Evolutionary conservation across 1,140 invertebrate genomes (phyloP).

Genomic region (Micrasema longulum): DNA sequence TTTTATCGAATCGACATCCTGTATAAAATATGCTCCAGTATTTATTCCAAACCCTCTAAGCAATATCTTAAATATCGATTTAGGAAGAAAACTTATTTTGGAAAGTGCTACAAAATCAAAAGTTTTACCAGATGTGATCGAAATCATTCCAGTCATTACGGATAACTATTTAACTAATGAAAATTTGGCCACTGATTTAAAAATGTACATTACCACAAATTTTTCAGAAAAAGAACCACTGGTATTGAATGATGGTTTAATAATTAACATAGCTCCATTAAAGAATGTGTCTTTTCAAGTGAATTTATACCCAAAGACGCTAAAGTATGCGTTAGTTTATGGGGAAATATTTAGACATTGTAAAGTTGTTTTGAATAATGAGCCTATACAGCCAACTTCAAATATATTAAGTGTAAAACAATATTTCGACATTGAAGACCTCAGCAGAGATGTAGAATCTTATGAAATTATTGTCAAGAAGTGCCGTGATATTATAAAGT

Average conservation of each 20-base stretch:
- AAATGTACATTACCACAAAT: conserved; percentile 65
- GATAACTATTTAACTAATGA: conserved; percentile 57
- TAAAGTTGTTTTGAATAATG: conserved; percentile 67
- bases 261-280: conserved; percentile 59
- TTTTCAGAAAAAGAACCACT: conserved; percentile 57
- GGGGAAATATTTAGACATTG: conserved; percentile 68
- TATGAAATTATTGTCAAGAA: conserved; percentile 60
- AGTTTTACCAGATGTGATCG: conserved; percentile 67
- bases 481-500: conserved; percentile 57
- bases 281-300: conserved; percentile 55
- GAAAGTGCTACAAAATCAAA: conserved; percentile 60
- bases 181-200: conserved; percentile 70
- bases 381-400: conserved; percentile 61
- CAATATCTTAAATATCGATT: conserved; percentile 62
- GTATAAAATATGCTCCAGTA: conserved; percentile 49
- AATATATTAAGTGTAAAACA: conserved; percentile 62
- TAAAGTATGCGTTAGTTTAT: conserved; percentile 72
- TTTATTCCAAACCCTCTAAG: conserved; percentile 64
- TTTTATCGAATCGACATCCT: conserved; percentile 18
- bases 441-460: conserved; percentile 58
- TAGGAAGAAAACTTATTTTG: conserved; percentile 62
- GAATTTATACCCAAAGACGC: conserved; percentile 70
- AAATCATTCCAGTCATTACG: conserved; percentile 64
- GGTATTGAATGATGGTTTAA: conserved; percentile 72
- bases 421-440: conserved; percentile 61